Percentiles rank a stretch among this genome's conserved stretches.
Conservation (phyloP, 2,113 vertebrate species). For the Burhinus oedicnemus region DNA sequence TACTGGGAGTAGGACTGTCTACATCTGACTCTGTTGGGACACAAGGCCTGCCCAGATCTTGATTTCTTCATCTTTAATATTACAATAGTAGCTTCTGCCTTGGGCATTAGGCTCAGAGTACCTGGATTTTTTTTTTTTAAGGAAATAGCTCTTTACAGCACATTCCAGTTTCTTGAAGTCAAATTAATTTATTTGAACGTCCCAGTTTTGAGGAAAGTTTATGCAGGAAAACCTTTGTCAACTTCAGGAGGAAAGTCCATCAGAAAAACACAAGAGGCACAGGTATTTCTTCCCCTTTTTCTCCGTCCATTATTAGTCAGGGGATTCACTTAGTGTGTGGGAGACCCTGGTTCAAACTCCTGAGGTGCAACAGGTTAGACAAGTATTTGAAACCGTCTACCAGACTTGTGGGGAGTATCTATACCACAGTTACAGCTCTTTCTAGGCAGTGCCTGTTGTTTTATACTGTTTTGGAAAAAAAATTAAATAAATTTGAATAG, state of each 20-base stretch:
- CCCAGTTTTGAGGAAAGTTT: background rate
- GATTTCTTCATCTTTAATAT: background rate
- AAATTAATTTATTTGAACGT: background rate
- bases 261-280: background rate
- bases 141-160: background rate
- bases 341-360: background rate
- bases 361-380: background rate
- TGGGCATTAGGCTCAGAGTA: background rate
- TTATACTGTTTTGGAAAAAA: background rate
- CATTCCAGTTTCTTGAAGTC: background rate
- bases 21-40: background rate
- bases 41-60: background rate
- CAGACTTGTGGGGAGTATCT: background rate
- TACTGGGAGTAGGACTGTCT: background rate
- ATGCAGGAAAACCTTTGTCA: background rate
- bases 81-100: background rate
- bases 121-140: background rate
- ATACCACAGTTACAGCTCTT: background rate
- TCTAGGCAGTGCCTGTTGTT: background rate
- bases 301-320: background rate
- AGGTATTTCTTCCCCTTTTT: background rate
- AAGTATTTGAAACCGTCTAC: background rate
- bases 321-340: background rate
- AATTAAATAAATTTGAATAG: background rate
- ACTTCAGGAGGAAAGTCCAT: background rate